Conservation (phyloP, 2,113 vertebrate species). For the Lamprologus sp. region DNA sequence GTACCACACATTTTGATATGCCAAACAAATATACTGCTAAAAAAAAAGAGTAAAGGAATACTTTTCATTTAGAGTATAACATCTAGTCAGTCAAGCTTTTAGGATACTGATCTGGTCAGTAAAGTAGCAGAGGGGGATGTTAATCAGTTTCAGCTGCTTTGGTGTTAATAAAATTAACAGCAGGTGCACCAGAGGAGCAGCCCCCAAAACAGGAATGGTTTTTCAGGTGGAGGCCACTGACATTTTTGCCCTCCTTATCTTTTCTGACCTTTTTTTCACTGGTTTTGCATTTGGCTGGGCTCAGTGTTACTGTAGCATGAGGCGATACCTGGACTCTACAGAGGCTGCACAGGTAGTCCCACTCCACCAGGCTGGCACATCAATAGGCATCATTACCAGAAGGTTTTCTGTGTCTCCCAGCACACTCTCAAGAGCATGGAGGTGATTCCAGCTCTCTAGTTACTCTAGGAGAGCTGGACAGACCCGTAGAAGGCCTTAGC, state of each 20-base stretch:
- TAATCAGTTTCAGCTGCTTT: not conserved
- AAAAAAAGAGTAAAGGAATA: not conserved
- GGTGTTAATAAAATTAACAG: not conserved
- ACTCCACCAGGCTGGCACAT: accelerated
- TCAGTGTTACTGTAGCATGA: not conserved
- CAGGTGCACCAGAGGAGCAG: not conserved
- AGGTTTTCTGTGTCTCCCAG: not conserved
- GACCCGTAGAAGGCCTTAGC: not conserved
- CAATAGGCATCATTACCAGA: not conserved
- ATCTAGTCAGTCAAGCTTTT: not conserved
- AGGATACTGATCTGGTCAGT: not conserved
- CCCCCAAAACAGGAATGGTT: not conserved
- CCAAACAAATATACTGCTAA: not conserved
- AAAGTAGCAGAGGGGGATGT: not conserved
- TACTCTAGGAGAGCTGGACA: not conserved
- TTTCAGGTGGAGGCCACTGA: not conserved
- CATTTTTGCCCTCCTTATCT: not conserved
- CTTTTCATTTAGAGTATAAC: not conserved
- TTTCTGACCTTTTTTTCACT: not conserved
- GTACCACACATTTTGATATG: not conserved
- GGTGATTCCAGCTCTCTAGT: not conserved
- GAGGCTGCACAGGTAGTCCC: not conserved
- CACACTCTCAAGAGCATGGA: not conserved
- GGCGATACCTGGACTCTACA: not conserved
- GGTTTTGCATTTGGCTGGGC: not conserved